phyloP scores from a whole-genome alignment of 2,888 invertebrate genomes.

The Apoda limacodes region DNA sequence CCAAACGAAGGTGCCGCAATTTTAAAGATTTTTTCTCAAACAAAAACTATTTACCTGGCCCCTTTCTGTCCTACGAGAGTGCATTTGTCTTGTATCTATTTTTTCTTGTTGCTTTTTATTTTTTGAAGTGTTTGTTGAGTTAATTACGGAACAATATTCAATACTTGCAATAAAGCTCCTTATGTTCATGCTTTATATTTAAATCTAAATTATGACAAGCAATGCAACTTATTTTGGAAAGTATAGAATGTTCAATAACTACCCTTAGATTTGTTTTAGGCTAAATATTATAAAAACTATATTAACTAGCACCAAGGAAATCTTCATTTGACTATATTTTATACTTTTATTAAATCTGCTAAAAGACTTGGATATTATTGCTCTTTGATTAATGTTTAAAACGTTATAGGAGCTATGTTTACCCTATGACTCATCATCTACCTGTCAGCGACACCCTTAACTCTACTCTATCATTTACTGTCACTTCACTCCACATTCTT shows the following conservation, averaged over 20 bases:
- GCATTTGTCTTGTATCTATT: conserved; percentile 21
- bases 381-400: conserved; percentile 11
- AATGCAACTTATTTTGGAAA: no score
- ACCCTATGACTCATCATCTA: conserved; percentile 49
- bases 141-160: no score
- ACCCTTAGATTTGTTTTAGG: no score
- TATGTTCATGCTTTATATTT: no score
- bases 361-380: conserved; percentile 5
- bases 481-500: conserved; percentile 48
- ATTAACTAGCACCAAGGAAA: not conserved
- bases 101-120: conserved; percentile 34
- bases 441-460: conserved; percentile 52
- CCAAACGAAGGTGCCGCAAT: conserved; percentile 35
- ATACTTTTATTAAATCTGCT: conserved; percentile 5
- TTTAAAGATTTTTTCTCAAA: conserved; percentile 24
- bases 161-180: no score
- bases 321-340: conserved; percentile 3
- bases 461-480: conserved; percentile 49
- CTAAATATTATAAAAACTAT: conserved; percentile 13
- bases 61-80: no score
- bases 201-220: no score
- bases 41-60: conserved; percentile 39
- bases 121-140: conserved; percentile 33
- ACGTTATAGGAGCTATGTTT: conserved; percentile 26
- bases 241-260: no score